Evolutionary conservation across 2,797 vertebrate genomes (phyloP).

Genomic region (Schizopygopsis malacanthus): DNA sequence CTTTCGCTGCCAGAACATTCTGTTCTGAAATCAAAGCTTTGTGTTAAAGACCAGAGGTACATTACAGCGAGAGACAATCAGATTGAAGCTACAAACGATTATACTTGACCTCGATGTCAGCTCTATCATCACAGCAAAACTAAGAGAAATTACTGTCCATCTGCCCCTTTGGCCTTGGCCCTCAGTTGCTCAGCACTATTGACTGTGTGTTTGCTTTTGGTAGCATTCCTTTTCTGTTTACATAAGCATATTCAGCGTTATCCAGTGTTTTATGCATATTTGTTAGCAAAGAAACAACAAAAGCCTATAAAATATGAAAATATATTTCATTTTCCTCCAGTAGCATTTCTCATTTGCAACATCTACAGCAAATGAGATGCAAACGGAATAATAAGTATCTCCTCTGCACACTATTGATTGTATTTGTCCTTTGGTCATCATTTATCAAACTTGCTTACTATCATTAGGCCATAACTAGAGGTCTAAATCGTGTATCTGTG

Average conservation of each 20-base stretch:
- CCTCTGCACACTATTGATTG: background rate
- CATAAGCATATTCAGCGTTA: background rate
- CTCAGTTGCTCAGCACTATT: background rate
- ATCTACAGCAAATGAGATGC: constrained; percentile 19
- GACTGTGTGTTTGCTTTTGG: background rate
- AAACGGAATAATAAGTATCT: background rate
- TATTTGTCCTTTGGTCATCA: constrained; percentile 12
- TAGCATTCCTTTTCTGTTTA: background rate
- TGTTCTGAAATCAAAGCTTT: constrained; percentile 21
- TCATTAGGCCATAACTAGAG: background rate
- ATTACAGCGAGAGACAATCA: background rate
- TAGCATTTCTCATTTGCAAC: background rate
- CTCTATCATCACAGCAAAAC: constrained; percentile 12
- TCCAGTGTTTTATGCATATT: constrained; percentile 1
- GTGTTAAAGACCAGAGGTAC: constrained; percentile 1
- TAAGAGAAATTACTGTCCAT: background rate
- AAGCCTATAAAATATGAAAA: background rate
- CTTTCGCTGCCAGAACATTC: constrained; percentile 25
- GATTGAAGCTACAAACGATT: background rate
- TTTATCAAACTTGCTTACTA: background rate
- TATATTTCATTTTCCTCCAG: background rate
- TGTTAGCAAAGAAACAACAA: background rate
- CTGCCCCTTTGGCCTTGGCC: background rate
- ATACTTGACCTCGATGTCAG: background rate
- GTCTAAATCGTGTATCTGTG: background rate